Evolutionary conservation across 1,140 invertebrate genomes (phyloP).

Genomic region (Drosophila sp.): DNA sequence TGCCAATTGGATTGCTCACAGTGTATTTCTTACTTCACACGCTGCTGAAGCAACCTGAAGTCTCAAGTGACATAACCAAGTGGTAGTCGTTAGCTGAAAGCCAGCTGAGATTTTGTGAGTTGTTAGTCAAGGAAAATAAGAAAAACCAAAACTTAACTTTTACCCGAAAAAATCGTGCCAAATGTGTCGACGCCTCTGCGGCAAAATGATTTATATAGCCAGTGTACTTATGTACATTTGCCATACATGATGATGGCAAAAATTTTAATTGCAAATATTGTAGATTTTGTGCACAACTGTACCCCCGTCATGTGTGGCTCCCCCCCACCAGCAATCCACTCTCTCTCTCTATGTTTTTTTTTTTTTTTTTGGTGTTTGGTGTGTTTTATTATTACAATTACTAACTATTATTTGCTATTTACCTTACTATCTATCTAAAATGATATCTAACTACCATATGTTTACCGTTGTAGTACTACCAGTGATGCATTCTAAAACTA

Average conservation of each 20-base stretch:
- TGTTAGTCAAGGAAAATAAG: slow-evolving; percentile 6
- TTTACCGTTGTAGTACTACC: slow-evolving; percentile 80
- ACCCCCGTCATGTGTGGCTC: background rate
- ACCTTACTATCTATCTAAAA: slow-evolving; percentile 5
- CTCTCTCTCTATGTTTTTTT: slow-evolving; percentile 18
- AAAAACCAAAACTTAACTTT: slow-evolving; percentile 26
- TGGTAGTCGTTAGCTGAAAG: slow-evolving; percentile 17
- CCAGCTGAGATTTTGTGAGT: slow-evolving; percentile 16
- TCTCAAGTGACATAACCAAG: slow-evolving; percentile 63
- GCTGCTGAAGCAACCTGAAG: slow-evolving; percentile 35
- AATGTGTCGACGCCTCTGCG: slow-evolving; percentile 56
- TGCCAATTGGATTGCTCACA: slow-evolving; percentile 18
- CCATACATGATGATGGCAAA: slow-evolving; percentile 22
- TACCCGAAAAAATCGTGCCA: slow-evolving; percentile 69
- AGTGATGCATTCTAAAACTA: slow-evolving; percentile 80
- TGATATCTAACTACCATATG: slow-evolving; percentile 61
- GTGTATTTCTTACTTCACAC: slow-evolving; percentile 54
- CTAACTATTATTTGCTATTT: slow-evolving; percentile 28
- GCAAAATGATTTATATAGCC: slow-evolving; percentile 62
- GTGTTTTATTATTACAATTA: slow-evolving; percentile 38
- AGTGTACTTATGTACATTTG: background rate
- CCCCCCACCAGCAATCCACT: background rate
- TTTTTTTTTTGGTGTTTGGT: slow-evolving; percentile 13
- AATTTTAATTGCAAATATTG: slow-evolving; percentile 63
- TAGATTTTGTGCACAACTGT: slow-evolving; percentile 35